Conservation (phyloP, 2,113 vertebrate genomes). For the Riparia riparia region DNA sequence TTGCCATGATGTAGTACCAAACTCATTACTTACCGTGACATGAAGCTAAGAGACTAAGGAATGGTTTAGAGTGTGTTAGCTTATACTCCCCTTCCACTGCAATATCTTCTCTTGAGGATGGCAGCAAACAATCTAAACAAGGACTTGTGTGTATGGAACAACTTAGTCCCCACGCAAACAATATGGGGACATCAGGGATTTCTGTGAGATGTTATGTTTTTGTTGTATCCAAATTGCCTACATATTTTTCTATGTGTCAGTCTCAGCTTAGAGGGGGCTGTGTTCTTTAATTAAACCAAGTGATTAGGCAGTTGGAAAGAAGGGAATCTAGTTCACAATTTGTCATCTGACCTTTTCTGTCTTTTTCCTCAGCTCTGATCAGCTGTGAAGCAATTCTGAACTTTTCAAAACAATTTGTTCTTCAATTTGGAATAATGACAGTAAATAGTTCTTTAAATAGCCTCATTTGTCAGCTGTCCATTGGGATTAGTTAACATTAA, state of each 20-base stretch:
- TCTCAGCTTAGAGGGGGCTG: background rate
- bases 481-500: constrained; percentile 44
- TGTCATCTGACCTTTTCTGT: constrained; percentile 32
- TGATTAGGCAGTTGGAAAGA: constrained; percentile 28
- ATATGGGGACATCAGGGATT: constrained; percentile 51
- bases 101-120: constrained; percentile 56
- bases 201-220: constrained; percentile 12
- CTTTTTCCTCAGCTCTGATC: constrained; percentile 18
- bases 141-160: constrained; percentile 52
- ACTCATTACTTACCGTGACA: constrained; percentile 68
- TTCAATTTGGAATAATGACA: constrained; percentile 42
- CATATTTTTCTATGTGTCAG: constrained; percentile 23
- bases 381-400: constrained; percentile 32
- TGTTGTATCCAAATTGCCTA: constrained; percentile 25
- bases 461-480: constrained; percentile 50
- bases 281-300: constrained; percentile 4
- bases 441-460: constrained; percentile 58
- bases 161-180: constrained; percentile 63
- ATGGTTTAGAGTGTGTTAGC: constrained; percentile 54
- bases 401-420: constrained; percentile 52
- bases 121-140: constrained; percentile 69
- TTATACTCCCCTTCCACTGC: constrained; percentile 18
- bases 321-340: constrained; percentile 6
- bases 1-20: constrained; percentile 71
- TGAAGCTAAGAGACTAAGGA: constrained; percentile 58